phyloP scores from a whole-genome alignment of 2,113 vertebrate genomes.

The Catagonus wagneri region DNA sequence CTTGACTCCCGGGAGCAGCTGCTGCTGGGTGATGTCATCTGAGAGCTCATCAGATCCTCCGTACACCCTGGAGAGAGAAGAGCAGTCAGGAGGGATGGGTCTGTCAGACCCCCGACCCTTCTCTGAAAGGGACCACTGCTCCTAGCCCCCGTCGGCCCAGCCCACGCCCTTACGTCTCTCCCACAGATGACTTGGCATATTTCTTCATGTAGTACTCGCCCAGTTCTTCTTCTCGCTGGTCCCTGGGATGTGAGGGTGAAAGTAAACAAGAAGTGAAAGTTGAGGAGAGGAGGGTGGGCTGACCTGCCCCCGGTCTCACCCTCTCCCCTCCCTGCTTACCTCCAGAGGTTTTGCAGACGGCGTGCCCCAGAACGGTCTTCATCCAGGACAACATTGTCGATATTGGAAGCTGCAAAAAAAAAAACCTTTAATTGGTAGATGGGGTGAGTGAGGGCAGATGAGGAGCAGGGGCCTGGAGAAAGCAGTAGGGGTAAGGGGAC shows the following conservation, averaged over 20 bases:
- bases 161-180: constrained; percentile 91
- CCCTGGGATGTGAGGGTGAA: constrained; percentile 83
- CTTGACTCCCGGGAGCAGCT: constrained; percentile 97
- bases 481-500: background rate
- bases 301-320: background rate
- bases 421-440: background rate
- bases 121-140: rapidly evolving
- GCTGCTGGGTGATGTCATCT: constrained; percentile 97
- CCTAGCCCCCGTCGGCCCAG: rapidly evolving
- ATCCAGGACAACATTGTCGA: constrained; percentile 93
- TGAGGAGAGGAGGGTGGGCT: background rate
- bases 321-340: constrained; percentile 82
- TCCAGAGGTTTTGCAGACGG: constrained; percentile 95
- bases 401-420: constrained; percentile 89
- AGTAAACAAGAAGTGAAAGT: background rate
- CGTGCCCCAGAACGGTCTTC: constrained; percentile 96
- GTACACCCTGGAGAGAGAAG: constrained; percentile 86
- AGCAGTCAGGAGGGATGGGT: background rate
- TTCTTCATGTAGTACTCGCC: constrained; percentile 98
- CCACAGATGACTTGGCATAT: constrained; percentile 94
- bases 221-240: constrained; percentile 95
- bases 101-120: background rate
- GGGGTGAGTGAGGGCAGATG: background rate
- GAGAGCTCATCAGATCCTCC: constrained; percentile 95
- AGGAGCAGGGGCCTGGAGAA: background rate